These are phyloP conservation scores for Brenthis ino DNA, from an alignment of 2,888 invertebrate species.

Conservation along the genomic window DNA sequence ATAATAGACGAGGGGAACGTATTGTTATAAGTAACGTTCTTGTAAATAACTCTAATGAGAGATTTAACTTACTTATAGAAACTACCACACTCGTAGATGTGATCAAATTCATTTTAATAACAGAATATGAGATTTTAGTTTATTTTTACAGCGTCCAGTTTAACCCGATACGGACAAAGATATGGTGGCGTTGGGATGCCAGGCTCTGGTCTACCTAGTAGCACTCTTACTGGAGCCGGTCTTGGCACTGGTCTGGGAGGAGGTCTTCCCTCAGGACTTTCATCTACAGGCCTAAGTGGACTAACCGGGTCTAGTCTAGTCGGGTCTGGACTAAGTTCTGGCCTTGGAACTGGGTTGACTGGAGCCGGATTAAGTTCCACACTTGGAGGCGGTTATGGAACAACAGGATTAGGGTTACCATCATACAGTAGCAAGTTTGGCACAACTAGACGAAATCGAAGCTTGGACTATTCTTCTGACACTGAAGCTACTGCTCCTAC, in stretches of 20 bases:
- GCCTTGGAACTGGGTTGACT: constrained; percentile 65
- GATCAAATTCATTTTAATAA: background rate
- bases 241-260: constrained; percentile 56
- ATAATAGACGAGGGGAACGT: background rate
- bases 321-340: constrained; percentile 67
- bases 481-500: constrained; percentile 95
- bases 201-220: constrained; percentile 57
- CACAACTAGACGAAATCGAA: constrained; percentile 88
- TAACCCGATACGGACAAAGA: constrained; percentile 84
- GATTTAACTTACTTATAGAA: too few relatives aligned
- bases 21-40: background rate
- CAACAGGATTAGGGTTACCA: constrained; percentile 68
- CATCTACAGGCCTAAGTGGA: constrained; percentile 73
- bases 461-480: constrained; percentile 96
- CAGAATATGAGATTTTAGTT: background rate
- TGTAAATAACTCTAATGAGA: background rate
- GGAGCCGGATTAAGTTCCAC: constrained; percentile 69
- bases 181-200: constrained; percentile 77
- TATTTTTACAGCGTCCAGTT: constrained; percentile 69
- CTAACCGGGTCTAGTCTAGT: constrained; percentile 73
- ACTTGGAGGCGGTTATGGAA: constrained; percentile 68
- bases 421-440: constrained; percentile 80
- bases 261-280: constrained; percentile 71
- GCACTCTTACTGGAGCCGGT: constrained; percentile 52
- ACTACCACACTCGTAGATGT: too few relatives aligned